These are phyloP conservation scores for Stenurella melanura DNA, from an alignment of 2,888 invertebrate species.

Conservation along the genomic window DNA sequence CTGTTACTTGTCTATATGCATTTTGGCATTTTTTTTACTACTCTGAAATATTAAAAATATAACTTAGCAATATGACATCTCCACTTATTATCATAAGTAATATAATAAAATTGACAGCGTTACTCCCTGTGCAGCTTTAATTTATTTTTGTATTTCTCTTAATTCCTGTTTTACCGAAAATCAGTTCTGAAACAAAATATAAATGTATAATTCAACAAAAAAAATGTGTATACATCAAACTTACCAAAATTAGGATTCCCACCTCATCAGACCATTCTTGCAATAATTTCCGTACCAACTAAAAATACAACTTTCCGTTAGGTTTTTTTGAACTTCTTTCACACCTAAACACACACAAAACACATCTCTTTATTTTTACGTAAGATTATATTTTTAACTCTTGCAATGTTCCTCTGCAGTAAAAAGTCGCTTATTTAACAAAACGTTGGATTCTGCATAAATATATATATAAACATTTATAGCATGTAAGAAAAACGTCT, in stretches of 20 bases:
- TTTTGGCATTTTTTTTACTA: background rate
- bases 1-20: no score
- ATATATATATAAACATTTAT: background rate
- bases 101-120: constrained; percentile 52
- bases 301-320: constrained; percentile 66
- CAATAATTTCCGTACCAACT: constrained; percentile 67
- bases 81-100: background rate
- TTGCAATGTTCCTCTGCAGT: background rate
- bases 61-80: background rate
- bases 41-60: background rate
- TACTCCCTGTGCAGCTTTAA: constrained; percentile 20
- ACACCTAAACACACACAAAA: constrained; percentile 57
- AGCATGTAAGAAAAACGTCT: background rate
- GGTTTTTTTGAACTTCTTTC: constrained; percentile 46
- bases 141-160: background rate
- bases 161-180: constrained; percentile 6
- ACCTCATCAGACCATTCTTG: constrained; percentile 66
- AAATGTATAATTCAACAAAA: constrained; percentile 2
- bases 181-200: constrained; percentile 48
- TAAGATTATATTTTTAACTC: background rate
- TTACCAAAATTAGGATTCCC: constrained; percentile 64
- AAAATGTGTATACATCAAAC: constrained; percentile 46
- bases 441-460: background rate
- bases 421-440: background rate
- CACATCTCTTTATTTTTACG: constrained; percentile 23